Evolutionary conservation across 2,888 invertebrate species (phyloP).

Genomic region (Limnephilus auricula): DNA sequence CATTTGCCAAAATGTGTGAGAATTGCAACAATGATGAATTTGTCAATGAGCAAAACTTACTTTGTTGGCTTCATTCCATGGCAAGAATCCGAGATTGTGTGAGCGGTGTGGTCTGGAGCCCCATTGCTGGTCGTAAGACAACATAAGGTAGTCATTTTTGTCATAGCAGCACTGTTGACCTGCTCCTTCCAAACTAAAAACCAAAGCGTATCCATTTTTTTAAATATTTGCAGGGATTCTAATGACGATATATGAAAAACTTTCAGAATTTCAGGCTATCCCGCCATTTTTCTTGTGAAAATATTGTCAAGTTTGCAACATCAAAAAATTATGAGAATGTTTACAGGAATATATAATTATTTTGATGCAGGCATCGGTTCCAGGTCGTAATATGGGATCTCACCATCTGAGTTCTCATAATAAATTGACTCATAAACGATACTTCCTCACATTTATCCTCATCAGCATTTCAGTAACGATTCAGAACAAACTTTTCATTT

Average conservation of each 20-base stretch:
- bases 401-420: too few relatives aligned
- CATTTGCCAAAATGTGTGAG: too few relatives aligned
- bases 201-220: background rate
- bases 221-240: conserved; percentile 26
- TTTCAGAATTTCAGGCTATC: background rate
- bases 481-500: too few relatives aligned
- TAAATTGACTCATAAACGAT: too few relatives aligned
- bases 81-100: conserved; percentile 93
- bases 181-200: conserved; percentile 87
- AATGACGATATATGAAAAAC: background rate
- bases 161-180: conserved; percentile 99
- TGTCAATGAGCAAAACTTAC: conserved; percentile 71
- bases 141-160: conserved; percentile 92
- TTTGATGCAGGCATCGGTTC: background rate
- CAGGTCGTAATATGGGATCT: too few relatives aligned
- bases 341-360: background rate
- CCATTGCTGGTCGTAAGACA: conserved; percentile 97
- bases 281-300: background rate
- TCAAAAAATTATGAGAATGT: background rate
- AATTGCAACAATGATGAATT: too few relatives aligned
- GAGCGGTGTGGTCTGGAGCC: conserved; percentile 91
- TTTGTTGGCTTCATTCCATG: conserved; percentile 96
- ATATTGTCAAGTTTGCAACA: background rate
- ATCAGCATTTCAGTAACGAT: too few relatives aligned
- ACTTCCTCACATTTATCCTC: too few relatives aligned